Conservation (phyloP, 2,888 invertebrate genomes). For the Heteromyza rotundicornis region DNA sequence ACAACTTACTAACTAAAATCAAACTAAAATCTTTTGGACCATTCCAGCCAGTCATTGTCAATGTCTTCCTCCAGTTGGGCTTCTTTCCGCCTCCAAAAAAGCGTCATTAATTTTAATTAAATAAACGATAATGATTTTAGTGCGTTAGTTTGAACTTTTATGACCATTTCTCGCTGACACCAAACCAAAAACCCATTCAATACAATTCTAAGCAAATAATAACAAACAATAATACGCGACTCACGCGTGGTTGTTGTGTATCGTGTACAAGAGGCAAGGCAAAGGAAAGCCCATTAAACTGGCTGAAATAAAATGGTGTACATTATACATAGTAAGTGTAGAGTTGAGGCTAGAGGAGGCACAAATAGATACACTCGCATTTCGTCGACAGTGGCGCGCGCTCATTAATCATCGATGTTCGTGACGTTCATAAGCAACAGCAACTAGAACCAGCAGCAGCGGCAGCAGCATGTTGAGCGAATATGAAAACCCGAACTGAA, state of each 20-base stretch:
- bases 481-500: no score
- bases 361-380: no score
- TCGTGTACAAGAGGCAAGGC: not conserved
- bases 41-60: no score
- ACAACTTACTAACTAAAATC: no score
- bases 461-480: no score
- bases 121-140: slow-evolving; percentile 31
- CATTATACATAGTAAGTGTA: no score
- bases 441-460: no score
- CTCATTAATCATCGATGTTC: not conserved
- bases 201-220: not conserved
- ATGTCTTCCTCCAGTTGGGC: no score
- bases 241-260: not conserved
- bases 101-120: slow-evolving; percentile 34
- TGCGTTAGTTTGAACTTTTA: slow-evolving; percentile 4
- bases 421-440: no score
- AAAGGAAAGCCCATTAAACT: not conserved
- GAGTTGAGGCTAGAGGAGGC: no score
- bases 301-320: not conserved
- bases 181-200: not conserved
- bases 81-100: no score
- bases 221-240: not conserved
- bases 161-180: not conserved
- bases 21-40: no score
- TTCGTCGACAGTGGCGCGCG: not conserved